phyloP scores from a whole-genome alignment of 2,113 vertebrate species.

The Amphiprion percula region DNA sequence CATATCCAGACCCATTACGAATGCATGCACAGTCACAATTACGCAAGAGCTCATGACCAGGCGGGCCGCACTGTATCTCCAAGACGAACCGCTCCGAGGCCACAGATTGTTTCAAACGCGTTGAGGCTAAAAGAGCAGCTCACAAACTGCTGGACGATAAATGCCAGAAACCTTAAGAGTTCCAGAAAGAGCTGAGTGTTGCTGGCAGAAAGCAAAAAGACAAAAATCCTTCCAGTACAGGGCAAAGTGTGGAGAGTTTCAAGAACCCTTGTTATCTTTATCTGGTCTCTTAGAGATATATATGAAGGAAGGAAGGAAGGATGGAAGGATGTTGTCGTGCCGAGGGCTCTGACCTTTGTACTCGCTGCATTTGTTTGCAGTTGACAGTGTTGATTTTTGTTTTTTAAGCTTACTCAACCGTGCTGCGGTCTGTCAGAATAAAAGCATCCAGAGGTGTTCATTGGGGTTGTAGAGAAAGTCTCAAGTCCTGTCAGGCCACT shows the following conservation, averaged over 20 bases:
- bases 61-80: slow-evolving; percentile 15
- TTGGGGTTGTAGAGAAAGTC: not conserved
- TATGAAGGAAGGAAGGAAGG: too few relatives aligned
- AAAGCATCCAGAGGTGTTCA: not conserved
- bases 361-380: slow-evolving; percentile 30
- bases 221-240: too few relatives aligned
- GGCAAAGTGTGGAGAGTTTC: not conserved
- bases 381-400: slow-evolving; percentile 55
- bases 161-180: slow-evolving; percentile 20
- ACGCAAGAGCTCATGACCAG: slow-evolving; percentile 53
- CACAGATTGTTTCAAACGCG: slow-evolving; percentile 32
- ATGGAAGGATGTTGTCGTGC: slow-evolving; percentile 3
- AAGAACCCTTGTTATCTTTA: not conserved
- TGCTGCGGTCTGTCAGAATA: not conserved
- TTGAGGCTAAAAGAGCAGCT: slow-evolving; percentile 29
- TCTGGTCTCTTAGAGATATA: slow-evolving; percentile 10
- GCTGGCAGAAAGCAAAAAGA: not conserved
- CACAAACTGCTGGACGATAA: not conserved
- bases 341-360: slow-evolving; percentile 42
- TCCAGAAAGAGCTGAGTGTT: not conserved
- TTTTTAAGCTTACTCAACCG: slow-evolving; percentile 29
- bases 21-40: slow-evolving; percentile 47
- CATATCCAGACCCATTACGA: slow-evolving; percentile 36
- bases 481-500: not conserved
- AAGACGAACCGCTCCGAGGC: slow-evolving; percentile 52